These are phyloP conservation scores for Heliconius sara DNA, from an alignment of 2,888 invertebrate genomes.

Conservation along the genomic window DNA sequence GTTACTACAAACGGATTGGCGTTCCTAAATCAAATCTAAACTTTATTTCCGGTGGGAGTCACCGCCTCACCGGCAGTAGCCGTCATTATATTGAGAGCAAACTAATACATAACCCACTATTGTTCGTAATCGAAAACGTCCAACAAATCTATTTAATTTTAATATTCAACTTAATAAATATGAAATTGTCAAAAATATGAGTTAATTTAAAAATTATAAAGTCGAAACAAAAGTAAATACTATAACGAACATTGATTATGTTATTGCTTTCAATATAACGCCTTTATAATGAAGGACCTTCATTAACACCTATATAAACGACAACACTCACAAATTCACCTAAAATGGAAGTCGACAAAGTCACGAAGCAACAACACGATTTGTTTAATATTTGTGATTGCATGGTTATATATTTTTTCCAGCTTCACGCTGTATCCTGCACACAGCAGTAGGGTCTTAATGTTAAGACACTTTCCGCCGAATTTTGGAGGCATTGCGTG, in stretches of 20 bases:
- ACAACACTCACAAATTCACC: background rate
- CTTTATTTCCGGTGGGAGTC: conserved; percentile 74
- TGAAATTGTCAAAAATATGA: background rate
- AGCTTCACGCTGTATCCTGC: no score
- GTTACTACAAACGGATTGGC: conserved; percentile 51
- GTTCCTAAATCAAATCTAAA: conserved; percentile 78
- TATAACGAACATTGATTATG: background rate
- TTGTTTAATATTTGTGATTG: conserved; percentile 3
- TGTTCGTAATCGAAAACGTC: conserved; percentile 64
- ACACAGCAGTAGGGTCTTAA: no score
- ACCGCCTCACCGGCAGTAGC: conserved; percentile 58
- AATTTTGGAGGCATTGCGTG: no score
- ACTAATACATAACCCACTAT: conserved; percentile 59
- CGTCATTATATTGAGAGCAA: conserved; percentile 65
- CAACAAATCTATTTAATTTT: conserved; percentile 49
- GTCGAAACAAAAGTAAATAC: background rate
- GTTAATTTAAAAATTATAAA: background rate
- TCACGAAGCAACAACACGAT: background rate
- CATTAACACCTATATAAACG: background rate
- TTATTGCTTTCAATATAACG: no score
- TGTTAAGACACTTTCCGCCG: no score
- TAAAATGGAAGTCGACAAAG: background rate
- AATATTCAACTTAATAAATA: background rate
- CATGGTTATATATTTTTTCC: background rate
- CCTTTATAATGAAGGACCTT: no score